phyloP scores from a whole-genome alignment of 1,140 invertebrate genomes.

The Lepidurus apus region DNA sequence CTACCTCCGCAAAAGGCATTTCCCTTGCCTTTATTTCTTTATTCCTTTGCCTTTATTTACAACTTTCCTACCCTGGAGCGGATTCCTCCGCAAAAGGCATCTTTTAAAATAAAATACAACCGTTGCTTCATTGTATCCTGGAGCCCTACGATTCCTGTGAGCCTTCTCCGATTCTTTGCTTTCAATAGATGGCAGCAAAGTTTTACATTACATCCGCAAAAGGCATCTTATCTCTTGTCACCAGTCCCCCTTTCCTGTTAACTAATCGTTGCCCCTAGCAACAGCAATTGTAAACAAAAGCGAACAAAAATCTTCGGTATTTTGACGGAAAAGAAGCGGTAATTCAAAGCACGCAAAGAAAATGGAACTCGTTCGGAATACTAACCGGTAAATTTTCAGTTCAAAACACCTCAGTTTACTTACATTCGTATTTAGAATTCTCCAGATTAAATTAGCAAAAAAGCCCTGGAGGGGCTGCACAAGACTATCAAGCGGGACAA shows the following conservation, averaged over 20 bases:
- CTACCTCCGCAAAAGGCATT: too few species aligned
- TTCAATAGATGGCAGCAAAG: not conserved
- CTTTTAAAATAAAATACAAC: too few species aligned
- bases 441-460: not conserved
- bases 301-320: not conserved
- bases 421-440: not conserved
- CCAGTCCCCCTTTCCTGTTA: too few species aligned
- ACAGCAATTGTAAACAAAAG: not conserved
- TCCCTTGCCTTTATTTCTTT: too few species aligned
- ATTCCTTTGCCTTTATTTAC: too few species aligned
- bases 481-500: not conserved
- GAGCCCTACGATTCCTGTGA: too few species aligned
- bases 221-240: too few species aligned
- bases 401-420: not conserved
- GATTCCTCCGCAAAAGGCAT: too few species aligned
- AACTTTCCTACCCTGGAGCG: too few species aligned
- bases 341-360: not conserved
- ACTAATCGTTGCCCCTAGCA: too few species aligned
- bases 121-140: too few species aligned
- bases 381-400: not conserved
- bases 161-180: not conserved
- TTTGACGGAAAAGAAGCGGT: slow-evolving; percentile 6
- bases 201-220: too few species aligned
- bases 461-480: not conserved
- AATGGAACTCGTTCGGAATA: not conserved